Evolutionary conservation across 2,888 invertebrate species (phyloP).

Genomic region (Reticulitermes lucifugus): DNA sequence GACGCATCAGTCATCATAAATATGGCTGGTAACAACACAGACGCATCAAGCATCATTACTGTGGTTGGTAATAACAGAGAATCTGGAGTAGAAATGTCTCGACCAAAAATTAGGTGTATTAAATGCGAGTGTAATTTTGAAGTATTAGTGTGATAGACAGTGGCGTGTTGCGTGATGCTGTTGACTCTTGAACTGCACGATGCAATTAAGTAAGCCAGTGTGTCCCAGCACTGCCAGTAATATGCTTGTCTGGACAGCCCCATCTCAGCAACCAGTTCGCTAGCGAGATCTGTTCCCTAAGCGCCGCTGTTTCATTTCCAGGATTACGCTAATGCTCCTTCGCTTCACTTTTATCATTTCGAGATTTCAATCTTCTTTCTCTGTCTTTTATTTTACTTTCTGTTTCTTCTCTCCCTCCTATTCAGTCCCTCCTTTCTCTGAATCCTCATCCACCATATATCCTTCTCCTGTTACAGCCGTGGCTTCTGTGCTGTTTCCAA

Average conservation of each 20-base stretch:
- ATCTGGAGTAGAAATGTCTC: too few relatives aligned
- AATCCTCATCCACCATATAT: constrained; percentile 17
- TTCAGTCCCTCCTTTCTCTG: constrained; percentile 9
- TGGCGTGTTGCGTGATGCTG: too few relatives aligned
- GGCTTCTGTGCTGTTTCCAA: constrained; percentile 44
- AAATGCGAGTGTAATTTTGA: too few relatives aligned
- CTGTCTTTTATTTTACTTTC: constrained; percentile 33
- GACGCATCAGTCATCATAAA: too few relatives aligned
- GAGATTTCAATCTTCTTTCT: constrained; percentile 46
- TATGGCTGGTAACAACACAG: too few relatives aligned
- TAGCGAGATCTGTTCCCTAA: background rate
- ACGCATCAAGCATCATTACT: too few relatives aligned
- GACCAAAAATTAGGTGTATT: too few relatives aligned
- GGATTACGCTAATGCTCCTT: constrained; percentile 49
- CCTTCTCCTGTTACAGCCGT: constrained; percentile 5
- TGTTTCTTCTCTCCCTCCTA: background rate
- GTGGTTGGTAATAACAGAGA: too few relatives aligned
- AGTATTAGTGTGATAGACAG: too few relatives aligned
- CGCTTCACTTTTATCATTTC: constrained; percentile 48
- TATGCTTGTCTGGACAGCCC: background rate
- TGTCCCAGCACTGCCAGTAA: too few relatives aligned
- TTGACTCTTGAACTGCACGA: too few relatives aligned
- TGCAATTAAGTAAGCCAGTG: too few relatives aligned
- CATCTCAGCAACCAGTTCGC: background rate
- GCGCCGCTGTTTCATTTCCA: constrained; percentile 46